Evolutionary conservation across 2,888 invertebrate genomes (phyloP).

Genomic region (Oscheius sp.): DNA sequence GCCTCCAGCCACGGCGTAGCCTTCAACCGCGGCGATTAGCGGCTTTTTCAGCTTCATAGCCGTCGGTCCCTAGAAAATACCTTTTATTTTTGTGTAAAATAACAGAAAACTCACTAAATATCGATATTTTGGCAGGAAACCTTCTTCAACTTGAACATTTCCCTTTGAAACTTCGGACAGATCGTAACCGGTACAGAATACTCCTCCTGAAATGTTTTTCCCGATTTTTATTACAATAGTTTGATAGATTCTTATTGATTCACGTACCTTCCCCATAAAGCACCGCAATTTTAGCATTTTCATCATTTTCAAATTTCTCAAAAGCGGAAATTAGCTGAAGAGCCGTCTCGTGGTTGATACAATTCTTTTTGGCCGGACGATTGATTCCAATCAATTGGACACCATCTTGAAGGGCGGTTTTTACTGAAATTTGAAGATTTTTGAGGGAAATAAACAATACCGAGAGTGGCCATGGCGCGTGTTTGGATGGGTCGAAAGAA

Average conservation of each 20-base stretch:
- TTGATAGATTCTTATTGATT: too few relatives aligned
- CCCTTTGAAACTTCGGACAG: constrained; percentile 80
- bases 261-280: constrained; percentile 80
- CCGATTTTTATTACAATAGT: neutral
- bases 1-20: constrained; percentile 90
- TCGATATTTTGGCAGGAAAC: constrained; percentile 55
- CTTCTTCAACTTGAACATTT: constrained; percentile 36
- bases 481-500: constrained; percentile 26
- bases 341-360: constrained; percentile 79
- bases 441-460: neutral
- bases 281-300: constrained; percentile 81
- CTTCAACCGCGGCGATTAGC: constrained; percentile 88
- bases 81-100: neutral
- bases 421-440: constrained; percentile 17
- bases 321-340: constrained; percentile 81
- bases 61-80: constrained; percentile 75
- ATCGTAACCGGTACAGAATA: constrained; percentile 91
- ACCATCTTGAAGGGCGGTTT: constrained; percentile 33
- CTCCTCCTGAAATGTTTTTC: constrained; percentile 7
- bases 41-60: constrained; percentile 85
- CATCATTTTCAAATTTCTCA: constrained; percentile 84
- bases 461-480: constrained; percentile 22
- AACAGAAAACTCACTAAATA: constrained; percentile 46
- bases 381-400: constrained; percentile 83
- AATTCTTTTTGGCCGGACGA: constrained; percentile 85